Conservation (phyloP, 1,140 invertebrate genomes). For the Calephelis nemesis region DNA sequence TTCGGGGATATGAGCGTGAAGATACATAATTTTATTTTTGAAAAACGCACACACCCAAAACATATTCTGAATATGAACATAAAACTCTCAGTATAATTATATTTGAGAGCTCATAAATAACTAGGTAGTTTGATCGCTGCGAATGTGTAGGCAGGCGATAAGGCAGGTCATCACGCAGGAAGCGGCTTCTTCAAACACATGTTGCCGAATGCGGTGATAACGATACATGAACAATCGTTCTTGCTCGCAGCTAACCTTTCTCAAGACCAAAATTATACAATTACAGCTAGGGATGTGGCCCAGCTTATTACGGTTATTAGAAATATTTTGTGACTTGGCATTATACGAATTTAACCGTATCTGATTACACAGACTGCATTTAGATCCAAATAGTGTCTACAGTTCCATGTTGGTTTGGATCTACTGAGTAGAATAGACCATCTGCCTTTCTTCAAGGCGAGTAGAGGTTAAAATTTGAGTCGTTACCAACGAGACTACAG, state of each 20-base stretch:
- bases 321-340: not conserved
- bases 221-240: conserved; percentile 50
- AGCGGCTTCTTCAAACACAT: conserved; percentile 58
- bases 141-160: conserved; percentile 38
- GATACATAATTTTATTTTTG: too few relatives aligned
- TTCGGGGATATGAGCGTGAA: too few relatives aligned
- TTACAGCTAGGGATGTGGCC: not conserved
- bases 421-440: too few relatives aligned
- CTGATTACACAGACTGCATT: too few relatives aligned
- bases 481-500: too few relatives aligned
- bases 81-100: conserved; percentile 1
- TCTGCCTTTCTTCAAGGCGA: too few relatives aligned
- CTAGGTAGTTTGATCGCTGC: not conserved
- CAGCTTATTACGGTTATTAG: not conserved
- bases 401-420: too few relatives aligned
- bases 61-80: not conserved
- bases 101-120: conserved; percentile 3
- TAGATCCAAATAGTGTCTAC: too few relatives aligned
- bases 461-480: too few relatives aligned
- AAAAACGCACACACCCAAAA: not conserved
- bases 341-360: not conserved
- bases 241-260: conserved; percentile 45
- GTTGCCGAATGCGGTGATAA: conserved; percentile 47
- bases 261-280: conserved; percentile 48
- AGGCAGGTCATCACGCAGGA: conserved; percentile 63